Evolutionary conservation across 2,797 vertebrate genomes (phyloP).

Genomic region (Merluccius polli): DNA sequence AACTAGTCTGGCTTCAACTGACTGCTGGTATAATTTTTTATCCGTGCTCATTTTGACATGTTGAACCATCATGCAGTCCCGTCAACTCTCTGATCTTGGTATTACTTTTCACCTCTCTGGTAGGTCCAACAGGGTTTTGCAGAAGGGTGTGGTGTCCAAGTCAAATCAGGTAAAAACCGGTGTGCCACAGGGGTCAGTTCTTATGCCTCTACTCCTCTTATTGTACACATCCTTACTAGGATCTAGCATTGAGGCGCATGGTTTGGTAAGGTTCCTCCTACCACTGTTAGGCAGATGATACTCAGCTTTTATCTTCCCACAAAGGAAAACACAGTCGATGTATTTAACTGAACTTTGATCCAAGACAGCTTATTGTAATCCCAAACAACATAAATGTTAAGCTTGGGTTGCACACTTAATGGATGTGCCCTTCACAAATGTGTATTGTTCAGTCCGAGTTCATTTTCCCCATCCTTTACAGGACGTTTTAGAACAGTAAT

Average conservation of each 20-base stretch:
- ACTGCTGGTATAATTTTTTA: too few species aligned
- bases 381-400: neutral
- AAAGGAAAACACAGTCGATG: neutral
- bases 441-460: too few species aligned
- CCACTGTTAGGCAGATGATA: neutral
- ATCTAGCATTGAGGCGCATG: neutral
- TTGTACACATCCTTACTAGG: neutral
- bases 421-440: too few species aligned
- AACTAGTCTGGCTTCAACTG: neutral
- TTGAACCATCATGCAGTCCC: neutral
- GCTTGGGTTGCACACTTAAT: too few species aligned
- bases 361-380: neutral
- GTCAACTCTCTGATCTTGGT: neutral
- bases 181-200: conserved; percentile 1
- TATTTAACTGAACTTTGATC: neutral
- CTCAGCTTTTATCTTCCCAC: neutral
- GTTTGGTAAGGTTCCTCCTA: neutral
- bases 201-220: neutral
- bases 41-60: neutral
- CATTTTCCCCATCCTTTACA: too few species aligned
- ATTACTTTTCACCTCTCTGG: neutral
- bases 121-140: neutral
- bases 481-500: too few species aligned
- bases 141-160: neutral
- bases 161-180: too few species aligned